A percentile compares a stretch with the other conserved stretches of the same genome.
These are phyloP conservation scores for Noctuana brunneofusca DNA, from an alignment of 2,888 invertebrate species.

Conservation along the genomic window DNA sequence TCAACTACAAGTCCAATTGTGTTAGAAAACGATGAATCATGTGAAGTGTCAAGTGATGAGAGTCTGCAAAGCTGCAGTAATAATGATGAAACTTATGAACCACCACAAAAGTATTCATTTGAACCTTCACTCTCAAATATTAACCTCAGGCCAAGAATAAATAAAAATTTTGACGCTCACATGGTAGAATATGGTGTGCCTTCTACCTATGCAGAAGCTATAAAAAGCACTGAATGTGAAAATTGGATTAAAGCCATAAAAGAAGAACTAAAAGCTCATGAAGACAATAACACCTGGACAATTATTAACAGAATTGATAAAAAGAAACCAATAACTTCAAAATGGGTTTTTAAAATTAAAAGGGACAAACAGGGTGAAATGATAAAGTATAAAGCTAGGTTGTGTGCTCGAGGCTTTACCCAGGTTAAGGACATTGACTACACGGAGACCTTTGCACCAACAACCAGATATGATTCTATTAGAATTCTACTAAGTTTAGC, in stretches of 20 bases:
- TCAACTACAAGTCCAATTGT: too few relatives aligned
- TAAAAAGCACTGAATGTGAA: neutral
- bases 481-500: neutral
- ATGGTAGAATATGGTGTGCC: neutral
- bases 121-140: neutral
- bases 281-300: neutral
- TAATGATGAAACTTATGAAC: constrained; percentile 5
- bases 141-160: neutral
- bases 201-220: neutral
- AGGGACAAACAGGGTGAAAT: neutral
- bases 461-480: neutral
- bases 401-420: neutral
- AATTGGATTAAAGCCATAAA: neutral
- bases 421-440: neutral
- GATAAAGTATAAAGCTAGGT: neutral
- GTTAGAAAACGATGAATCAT: too few relatives aligned
- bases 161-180: neutral
- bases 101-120: neutral
- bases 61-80: neutral
- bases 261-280: neutral
- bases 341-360: neutral
- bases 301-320: neutral
- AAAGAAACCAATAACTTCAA: neutral
- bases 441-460: neutral
- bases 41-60: neutral